phyloP scores from a whole-genome alignment of 2,888 invertebrate species.

The Phasia obesa region DNA sequence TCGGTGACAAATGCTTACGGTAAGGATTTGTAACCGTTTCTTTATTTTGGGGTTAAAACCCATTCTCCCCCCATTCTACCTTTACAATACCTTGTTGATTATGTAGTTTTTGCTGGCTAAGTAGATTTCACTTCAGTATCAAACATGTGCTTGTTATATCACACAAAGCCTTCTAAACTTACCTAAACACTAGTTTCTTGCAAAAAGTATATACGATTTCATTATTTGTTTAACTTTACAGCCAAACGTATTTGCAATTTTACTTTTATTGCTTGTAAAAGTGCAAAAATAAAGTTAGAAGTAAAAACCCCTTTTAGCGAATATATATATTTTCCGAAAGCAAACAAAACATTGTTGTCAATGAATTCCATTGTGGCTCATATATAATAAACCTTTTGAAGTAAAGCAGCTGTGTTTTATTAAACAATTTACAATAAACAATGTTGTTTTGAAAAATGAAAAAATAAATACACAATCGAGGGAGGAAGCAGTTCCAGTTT shows the following conservation, averaged over 20 bases:
- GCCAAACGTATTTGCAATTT: not conserved
- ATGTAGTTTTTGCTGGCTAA: too few relatives aligned
- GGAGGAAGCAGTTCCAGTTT: not conserved
- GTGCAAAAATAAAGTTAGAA: conserved; percentile 4
- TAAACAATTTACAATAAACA: conserved; percentile 59
- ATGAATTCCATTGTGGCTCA: conserved; percentile 67
- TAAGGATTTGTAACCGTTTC: too few relatives aligned
- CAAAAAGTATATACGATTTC: too few relatives aligned
- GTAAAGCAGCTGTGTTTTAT: conserved; percentile 68
- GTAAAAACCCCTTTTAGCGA: conserved; percentile 27
- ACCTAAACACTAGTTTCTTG: too few relatives aligned
- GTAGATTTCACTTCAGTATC: too few relatives aligned
- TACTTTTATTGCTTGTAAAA: not conserved
- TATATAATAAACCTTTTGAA: conserved; percentile 65
- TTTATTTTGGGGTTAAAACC: too few relatives aligned
- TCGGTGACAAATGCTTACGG: too few relatives aligned
- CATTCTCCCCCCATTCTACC: too few relatives aligned
- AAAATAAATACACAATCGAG: conserved; percentile 1
- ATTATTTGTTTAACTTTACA: not conserved
- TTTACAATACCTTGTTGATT: too few relatives aligned
- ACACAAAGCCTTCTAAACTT: too few relatives aligned
- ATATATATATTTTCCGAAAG: conserved; percentile 27
- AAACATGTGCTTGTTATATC: too few relatives aligned
- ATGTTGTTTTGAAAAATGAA: too few relatives aligned
- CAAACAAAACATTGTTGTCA: conserved; percentile 51